phyloP scores from a whole-genome alignment of 1,140 invertebrate genomes.

The Augochlora pura region DNA sequence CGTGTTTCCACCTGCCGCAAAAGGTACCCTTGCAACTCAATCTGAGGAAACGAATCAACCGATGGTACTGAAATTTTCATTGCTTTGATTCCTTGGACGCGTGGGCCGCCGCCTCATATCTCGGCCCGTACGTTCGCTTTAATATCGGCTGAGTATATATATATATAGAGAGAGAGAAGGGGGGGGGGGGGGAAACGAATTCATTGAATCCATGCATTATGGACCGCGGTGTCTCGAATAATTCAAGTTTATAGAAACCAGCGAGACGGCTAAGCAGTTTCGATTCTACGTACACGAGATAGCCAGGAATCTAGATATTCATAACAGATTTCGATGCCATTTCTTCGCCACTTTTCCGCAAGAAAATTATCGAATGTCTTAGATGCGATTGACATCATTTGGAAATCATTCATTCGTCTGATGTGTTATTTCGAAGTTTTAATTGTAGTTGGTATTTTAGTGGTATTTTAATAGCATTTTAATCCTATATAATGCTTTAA shows the following conservation, averaged over 20 bases:
- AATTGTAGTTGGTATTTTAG: too few species aligned
- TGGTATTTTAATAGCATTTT: too few species aligned
- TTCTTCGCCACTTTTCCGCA: too few species aligned
- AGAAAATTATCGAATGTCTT: too few species aligned
- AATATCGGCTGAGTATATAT: background rate
- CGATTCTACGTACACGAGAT: background rate
- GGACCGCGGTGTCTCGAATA: background rate
- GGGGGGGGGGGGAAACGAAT: background rate
- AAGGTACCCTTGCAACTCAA: conserved; percentile 1
- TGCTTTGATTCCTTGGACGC: background rate
- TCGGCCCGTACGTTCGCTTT: background rate
- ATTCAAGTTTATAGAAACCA: conserved; percentile 1
- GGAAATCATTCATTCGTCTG: too few species aligned
- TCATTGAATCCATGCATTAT: conserved; percentile 6
- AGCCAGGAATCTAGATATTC: too few species aligned
- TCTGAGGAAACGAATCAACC: conserved; percentile 4
- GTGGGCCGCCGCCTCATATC: background rate
- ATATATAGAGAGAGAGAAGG: too few species aligned
- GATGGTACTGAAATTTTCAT: background rate
- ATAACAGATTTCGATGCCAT: too few species aligned
- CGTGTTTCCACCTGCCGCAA: background rate
- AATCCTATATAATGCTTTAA: too few species aligned
- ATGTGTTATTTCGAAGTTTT: too few species aligned
- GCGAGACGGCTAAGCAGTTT: background rate
- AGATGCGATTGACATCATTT: too few species aligned